Conservation (phyloP, 2,113 vertebrate genomes). For the Ardeotis arabs region DNA sequence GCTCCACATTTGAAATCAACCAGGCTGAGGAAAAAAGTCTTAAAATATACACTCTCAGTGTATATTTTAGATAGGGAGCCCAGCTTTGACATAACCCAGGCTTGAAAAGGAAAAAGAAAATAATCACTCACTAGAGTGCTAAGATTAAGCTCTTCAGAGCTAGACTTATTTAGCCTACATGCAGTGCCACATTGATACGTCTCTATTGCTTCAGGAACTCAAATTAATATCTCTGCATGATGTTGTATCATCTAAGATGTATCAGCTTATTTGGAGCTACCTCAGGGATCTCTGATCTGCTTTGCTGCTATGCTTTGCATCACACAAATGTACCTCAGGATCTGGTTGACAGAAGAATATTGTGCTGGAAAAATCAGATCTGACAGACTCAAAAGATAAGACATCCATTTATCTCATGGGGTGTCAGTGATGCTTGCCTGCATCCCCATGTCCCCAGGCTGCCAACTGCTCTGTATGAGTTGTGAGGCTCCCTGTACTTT, state of each 20-base stretch:
- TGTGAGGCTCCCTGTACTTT: not conserved
- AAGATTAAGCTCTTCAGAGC: not conserved
- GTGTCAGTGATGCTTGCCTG: fast-evolving
- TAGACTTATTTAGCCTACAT: not conserved
- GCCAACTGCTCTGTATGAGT: not conserved
- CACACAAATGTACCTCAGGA: not conserved
- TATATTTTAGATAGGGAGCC: not conserved
- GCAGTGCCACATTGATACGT: not conserved
- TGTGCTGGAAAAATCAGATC: not conserved
- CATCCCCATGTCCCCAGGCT: not conserved
- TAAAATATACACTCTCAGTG: not conserved
- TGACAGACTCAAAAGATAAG: not conserved
- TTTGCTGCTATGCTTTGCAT: not conserved
- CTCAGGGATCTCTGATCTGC: not conserved
- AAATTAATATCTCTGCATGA: not conserved
- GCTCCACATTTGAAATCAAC: not conserved
- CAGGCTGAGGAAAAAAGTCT: not conserved
- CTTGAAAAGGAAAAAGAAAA: not conserved
- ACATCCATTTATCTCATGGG: not conserved
- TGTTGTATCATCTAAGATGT: not conserved
- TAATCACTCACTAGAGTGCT: not conserved
- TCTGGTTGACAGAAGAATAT: not conserved
- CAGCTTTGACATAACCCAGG: not conserved
- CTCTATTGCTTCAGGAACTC: not conserved
- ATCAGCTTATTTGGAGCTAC: not conserved